phyloP scores from a whole-genome alignment of 1,140 invertebrate genomes.

The Araneus ventricosus region DNA sequence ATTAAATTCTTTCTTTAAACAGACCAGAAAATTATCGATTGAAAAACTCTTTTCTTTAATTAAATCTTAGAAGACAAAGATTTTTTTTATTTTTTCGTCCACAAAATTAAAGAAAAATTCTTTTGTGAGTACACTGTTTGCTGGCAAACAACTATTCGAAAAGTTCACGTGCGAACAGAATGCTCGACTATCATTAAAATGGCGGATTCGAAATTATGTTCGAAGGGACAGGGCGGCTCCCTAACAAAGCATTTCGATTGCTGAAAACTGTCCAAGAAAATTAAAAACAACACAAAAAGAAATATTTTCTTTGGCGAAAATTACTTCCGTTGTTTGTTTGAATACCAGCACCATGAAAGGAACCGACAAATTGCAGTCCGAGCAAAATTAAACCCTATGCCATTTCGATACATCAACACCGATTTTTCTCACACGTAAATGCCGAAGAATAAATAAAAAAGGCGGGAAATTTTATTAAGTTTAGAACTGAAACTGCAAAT shows the following conservation, averaged over 20 bases:
- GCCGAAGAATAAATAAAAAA: not conserved
- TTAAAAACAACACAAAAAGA: not conserved
- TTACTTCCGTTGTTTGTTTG: not conserved
- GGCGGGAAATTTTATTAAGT: not conserved
- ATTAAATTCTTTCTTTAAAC: too few relatives aligned
- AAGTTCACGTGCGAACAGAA: not conserved
- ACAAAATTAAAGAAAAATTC: too few relatives aligned
- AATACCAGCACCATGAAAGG: not conserved
- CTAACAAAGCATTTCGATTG: not conserved
- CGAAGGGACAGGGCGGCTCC: not conserved
- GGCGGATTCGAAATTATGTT: not conserved
- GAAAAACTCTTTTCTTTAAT: too few relatives aligned
- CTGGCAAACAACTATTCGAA: too few relatives aligned
- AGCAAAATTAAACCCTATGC: not conserved
- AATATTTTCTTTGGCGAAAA: not conserved
- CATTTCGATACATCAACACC: not conserved
- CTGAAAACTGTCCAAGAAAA: not conserved
- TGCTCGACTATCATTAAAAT: not conserved
- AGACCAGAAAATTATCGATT: too few relatives aligned
- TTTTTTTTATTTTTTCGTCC: too few relatives aligned
- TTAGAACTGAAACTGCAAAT: not conserved
- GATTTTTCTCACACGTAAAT: not conserved
- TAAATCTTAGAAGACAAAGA: too few relatives aligned
- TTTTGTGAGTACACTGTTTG: too few relatives aligned
- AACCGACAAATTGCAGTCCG: not conserved